Base-by-base conservation (phyloP, 2,113 vertebrate species). In the Antigone vipio region DNA sequence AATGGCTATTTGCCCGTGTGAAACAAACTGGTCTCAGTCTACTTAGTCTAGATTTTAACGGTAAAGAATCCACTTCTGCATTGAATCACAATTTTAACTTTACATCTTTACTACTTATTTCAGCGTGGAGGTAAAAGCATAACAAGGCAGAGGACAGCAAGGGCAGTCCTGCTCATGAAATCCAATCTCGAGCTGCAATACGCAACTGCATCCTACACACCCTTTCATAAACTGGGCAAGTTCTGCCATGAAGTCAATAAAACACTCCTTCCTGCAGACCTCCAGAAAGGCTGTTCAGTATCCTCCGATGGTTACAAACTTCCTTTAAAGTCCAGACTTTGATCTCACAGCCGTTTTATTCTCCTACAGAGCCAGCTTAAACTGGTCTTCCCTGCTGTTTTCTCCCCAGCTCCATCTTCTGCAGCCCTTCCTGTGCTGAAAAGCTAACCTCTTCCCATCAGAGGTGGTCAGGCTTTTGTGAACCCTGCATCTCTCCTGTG, bases 1-100 rank as follows among this genome's bases (percentile, higher is more conserved):
- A 23, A 11, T 2, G 18, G 34, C 23, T 40, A 4, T 52, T 47
- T 68, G 30, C 3, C 45, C 1, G 0, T 0, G 7, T 24, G 21
- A 74, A 88, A 35, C 10, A 60, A 82, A 59, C 15, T 0, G 2
- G 11, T 56, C 58, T 30, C 32, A 19, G 4, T 10, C 71, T 40
- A 12, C 20, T n/a, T 27, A 9, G 24, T 47, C 34, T 62, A 60
- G 53, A 52, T 26, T 81, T 84, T 40, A 68, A 35, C 3, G 19
- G 38, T 15, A 26, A 35, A 45, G 35, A 63, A 75, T n/a, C 44
- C 29, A 16, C 26, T 55, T 55, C 56, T 40, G 14, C 19, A 26
- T 2, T 40, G 52, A 72, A 72, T 26, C 35, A 27, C 7, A 6
- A 1, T 1, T 45, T 15, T 2, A 7, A 24, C n/a, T 89, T 71